These are phyloP conservation scores for Strigops habroptila DNA, from an alignment of 2,113 vertebrate genomes.

Conservation along the genomic window DNA sequence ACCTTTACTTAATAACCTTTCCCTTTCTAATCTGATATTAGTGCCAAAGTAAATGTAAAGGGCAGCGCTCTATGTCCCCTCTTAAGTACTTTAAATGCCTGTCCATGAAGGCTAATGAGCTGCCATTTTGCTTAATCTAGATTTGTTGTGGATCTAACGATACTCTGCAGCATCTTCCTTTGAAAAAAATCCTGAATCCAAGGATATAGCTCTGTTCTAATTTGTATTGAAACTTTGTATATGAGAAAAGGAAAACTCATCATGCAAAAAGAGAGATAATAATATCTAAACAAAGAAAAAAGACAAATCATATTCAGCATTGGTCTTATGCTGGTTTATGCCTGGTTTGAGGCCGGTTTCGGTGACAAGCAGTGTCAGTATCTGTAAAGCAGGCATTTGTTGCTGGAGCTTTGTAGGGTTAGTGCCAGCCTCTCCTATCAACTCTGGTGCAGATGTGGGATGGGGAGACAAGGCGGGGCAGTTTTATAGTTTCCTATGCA, in stretches of 20 bases:
- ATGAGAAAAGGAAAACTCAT: not conserved
- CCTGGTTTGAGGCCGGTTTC: not conserved
- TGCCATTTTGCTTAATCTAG: constrained; percentile 56
- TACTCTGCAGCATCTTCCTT: not conserved
- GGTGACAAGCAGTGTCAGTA: not conserved
- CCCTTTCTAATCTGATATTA: constrained; percentile 49
- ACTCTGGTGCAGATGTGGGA: not conserved
- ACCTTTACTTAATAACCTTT: constrained; percentile 61
- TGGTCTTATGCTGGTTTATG: not conserved
- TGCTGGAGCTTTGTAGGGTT: not conserved
- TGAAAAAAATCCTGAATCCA: not conserved
- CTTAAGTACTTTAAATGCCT: constrained; percentile 25
- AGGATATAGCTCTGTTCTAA: not conserved
- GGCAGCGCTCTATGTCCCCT: not conserved
- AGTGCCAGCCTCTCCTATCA: not conserved
- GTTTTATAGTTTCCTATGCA: not conserved
- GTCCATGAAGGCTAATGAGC: constrained; percentile 59
- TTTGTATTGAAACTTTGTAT: not conserved
- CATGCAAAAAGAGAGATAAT: not conserved
- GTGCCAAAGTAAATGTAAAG: constrained; percentile 47
- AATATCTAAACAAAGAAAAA: not conserved
- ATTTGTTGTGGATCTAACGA: not conserved
- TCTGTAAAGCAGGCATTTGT: not conserved
- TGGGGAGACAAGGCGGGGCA: not conserved
- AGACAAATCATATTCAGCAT: not conserved